Percentiles rank a stretch among this genome's conserved stretches.
These are phyloP conservation scores for Acromyrmex charruanus DNA, from an alignment of 1,140 invertebrate genomes.

Conservation along the genomic window DNA sequence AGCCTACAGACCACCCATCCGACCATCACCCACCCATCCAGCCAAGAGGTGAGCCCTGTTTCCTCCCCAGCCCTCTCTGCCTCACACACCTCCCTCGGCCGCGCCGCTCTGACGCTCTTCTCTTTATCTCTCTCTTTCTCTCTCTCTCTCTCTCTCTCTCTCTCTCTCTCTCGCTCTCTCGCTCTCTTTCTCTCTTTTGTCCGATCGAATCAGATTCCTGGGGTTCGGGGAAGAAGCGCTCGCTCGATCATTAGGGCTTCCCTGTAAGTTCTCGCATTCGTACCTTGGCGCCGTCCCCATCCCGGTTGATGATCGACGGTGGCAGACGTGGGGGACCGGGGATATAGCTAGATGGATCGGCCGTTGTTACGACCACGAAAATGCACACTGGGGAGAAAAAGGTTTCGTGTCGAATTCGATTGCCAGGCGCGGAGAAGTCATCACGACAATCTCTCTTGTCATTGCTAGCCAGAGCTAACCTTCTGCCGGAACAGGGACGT, in stretches of 20 bases:
- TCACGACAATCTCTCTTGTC: slow-evolving; percentile 47
- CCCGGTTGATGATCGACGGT: slow-evolving; percentile 35
- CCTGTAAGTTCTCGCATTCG: slow-evolving; percentile 79
- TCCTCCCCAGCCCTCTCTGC: slow-evolving; percentile 14
- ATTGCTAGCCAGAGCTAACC: slow-evolving; percentile 31
- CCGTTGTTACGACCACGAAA: slow-evolving; percentile 59
- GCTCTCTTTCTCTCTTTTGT: slow-evolving; percentile 68
- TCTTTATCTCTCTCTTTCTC: too few species aligned
- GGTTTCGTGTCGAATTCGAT: slow-evolving; percentile 63
- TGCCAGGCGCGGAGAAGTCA: slow-evolving; percentile 49
- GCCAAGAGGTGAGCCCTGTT: slow-evolving; percentile 49
- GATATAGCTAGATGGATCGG: slow-evolving; percentile 1
- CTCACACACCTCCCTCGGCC: not conserved
- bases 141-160: not conserved
- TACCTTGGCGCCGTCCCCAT: slow-evolving; percentile 66
- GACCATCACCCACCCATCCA: slow-evolving; percentile 67
- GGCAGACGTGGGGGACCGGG: not conserved
- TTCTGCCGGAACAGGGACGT: slow-evolving; percentile 3
- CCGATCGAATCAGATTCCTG: slow-evolving; percentile 79
- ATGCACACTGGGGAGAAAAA: slow-evolving; percentile 22
- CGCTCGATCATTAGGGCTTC: slow-evolving; percentile 82
- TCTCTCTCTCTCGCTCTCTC: not conserved
- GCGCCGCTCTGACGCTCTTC: slow-evolving; percentile 10
- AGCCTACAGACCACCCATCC: slow-evolving; percentile 72
- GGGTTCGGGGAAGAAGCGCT: slow-evolving; percentile 80